Evolutionary conservation across 2,797 vertebrate genomes (phyloP), one percentile per base, ranked within the genome.

Genomic region (Rhinella marina): DNA sequence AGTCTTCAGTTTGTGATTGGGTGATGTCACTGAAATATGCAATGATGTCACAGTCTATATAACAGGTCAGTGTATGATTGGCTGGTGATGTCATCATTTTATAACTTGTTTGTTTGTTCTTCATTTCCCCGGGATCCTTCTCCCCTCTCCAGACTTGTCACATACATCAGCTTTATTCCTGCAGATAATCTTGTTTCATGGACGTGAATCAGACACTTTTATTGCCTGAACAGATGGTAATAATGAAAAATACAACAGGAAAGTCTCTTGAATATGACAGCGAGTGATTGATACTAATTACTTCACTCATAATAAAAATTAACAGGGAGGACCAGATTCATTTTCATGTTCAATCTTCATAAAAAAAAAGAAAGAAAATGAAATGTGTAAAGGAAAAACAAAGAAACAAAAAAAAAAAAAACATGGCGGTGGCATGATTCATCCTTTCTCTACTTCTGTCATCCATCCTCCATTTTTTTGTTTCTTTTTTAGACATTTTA

Each of bases 211-310:
- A 11, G 8, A 70, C 75, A 3, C 41, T 86, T 83, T 86, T 66
- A 80, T 70, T 80, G 50, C 73, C n/a, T 32, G 76, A 80, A 86
- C 85, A 86, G 48, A 77, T 86, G 85, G 48, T 80, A 56, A 86
- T 78, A 23, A 50, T 52, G 75, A 68, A 56, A 64, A 32, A 54
- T 21, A 32, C 62, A 32, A 23, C 8, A 23, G 17, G 27, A 56
- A 19, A 11, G 73, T 27, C 61, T 57, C 61, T 52, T 41, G 14
- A 7, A 56, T 56, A 25, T 78, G 73, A 79, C 84, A 32, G 21
- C 72, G 50, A 9, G 19, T 68, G 85, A 86, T 86, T 77, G 50
- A 79, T 80, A 17, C 77, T 86, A 79, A 86, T 86, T 56, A 80
- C 50, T 57, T 79, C 14, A 32, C 48, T 56, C n/a, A 68, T 78